These are phyloP conservation scores for Sesamia nonagrioides DNA, from an alignment of 1,140 invertebrate genomes.

Conservation along the genomic window DNA sequence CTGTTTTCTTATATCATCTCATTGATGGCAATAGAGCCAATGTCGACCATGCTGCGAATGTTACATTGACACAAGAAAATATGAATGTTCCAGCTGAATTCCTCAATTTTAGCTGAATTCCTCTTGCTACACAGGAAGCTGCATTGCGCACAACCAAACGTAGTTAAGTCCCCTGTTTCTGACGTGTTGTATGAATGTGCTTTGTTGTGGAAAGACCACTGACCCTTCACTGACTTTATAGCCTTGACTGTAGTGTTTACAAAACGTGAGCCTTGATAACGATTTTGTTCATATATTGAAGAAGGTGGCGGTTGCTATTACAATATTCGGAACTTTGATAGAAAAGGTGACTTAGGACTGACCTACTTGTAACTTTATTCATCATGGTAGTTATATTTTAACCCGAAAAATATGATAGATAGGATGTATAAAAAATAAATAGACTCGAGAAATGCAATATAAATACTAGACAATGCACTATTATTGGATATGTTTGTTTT, in stretches of 20 bases:
- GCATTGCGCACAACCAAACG: slow-evolving; percentile 34
- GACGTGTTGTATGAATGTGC: slow-evolving; percentile 38
- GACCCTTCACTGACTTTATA: slow-evolving; percentile 36
- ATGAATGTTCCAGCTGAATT: background rate
- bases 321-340: background rate
- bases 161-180: slow-evolving; percentile 34
- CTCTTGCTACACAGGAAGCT: background rate
- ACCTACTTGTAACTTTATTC: too few relatives aligned
- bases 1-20: too few relatives aligned
- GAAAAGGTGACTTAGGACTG: too few relatives aligned
- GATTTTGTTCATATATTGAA: background rate
- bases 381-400: too few relatives aligned
- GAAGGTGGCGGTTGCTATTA: background rate
- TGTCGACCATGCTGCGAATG: too few relatives aligned
- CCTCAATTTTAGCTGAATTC: background rate
- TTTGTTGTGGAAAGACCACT: slow-evolving; percentile 33
- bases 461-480: too few relatives aligned
- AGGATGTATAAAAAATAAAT: too few relatives aligned
- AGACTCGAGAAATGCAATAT: too few relatives aligned
- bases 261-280: slow-evolving; percentile 7
- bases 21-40: too few relatives aligned
- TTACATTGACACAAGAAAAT: too few relatives aligned
- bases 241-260: background rate
- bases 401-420: too few relatives aligned
- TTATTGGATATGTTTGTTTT: too few relatives aligned